Evolutionary conservation across 2,113 vertebrate species (phyloP), one percentile per base, ranked within the genome.

Genomic region (Atrichornis clamosus): DNA sequence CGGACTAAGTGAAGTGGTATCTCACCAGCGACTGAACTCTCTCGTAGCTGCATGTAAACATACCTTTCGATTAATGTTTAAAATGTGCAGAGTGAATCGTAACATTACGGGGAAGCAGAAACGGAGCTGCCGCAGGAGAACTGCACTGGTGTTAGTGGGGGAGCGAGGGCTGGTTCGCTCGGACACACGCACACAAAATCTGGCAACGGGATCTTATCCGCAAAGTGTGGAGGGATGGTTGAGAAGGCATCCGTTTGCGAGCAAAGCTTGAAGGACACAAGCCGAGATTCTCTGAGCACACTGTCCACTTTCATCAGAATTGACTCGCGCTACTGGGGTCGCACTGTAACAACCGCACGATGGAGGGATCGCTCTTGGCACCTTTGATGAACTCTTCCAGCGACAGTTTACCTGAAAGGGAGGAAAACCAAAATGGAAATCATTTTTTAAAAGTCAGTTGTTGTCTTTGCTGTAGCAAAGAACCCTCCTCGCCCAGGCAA

Each of bases 321-420:
- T 98, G 98, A 23, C 98, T 98, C 3, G 98, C 98, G 9, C 98
- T 98, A 53, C 98, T 98, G 84, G 98, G 98, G 96, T 98, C 98
- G 1, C 98, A 98, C 96, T 98, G 98, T 96, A 98, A 95, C 98
- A 98, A 96, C 67, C 98, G 98, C 82, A 98, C 98, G 12, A 98
- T 98, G 94, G 98, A 98, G 35, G 98, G 98, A 67, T 98, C 98
- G 1, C 98, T 98, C 98, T 98, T 98, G 98, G 98, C 98, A 98
- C 98, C 98, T 98, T 98, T 98, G 94, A 98, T 98, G 94, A 98
- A 98, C 90, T 98, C 98, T 94, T 98, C 98, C 86, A 98, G 97
- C 0, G 98, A 98, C 75, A 98, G 96, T 62, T 98, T 98, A 93
- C 98, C 98, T 98, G 92, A 7, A 26, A 80, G 70, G 44, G 76